phyloP scores from a whole-genome alignment of 2,113 vertebrate species.

The Limnothrissa miodon region DNA sequence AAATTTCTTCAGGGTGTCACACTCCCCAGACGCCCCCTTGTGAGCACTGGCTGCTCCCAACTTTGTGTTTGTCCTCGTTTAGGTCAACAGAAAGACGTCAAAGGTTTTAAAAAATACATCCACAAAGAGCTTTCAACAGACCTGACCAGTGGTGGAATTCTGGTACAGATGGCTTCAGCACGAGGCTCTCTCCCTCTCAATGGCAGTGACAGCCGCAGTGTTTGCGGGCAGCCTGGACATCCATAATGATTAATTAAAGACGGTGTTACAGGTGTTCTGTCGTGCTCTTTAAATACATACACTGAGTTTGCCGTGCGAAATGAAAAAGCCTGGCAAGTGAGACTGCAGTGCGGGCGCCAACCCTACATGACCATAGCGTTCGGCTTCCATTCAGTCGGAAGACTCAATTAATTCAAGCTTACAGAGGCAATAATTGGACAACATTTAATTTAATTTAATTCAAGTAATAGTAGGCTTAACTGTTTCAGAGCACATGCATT shows the following conservation, averaged over 20 bases:
- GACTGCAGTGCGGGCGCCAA: not conserved
- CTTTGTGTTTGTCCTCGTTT: not conserved
- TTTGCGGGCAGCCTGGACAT: not conserved
- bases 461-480: conserved; percentile 6
- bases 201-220: conserved; percentile 9
- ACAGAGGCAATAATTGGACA: conserved; percentile 10
- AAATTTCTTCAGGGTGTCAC: conserved; percentile 54
- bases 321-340: not conserved
- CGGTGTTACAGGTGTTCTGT: not conserved
- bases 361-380: not conserved
- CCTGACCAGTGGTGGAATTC: conserved; percentile 11
- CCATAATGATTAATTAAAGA: not conserved
- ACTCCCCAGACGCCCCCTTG: conserved; percentile 40
- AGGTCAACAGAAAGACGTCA: conserved; percentile 20
- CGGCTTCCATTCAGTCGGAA: not conserved
- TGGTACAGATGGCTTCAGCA: not conserved
- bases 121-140: conserved; percentile 47
- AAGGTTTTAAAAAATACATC: conserved; percentile 52
- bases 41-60: conserved; percentile 20
- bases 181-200: not conserved
- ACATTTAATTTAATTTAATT: not conserved
- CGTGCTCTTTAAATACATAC: not conserved
- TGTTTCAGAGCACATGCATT: not conserved
- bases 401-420: conserved; percentile 1
- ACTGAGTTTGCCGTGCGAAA: not conserved